phyloP scores from a whole-genome alignment of 2,888 invertebrate species.

The Xanthorhoe designata region DNA sequence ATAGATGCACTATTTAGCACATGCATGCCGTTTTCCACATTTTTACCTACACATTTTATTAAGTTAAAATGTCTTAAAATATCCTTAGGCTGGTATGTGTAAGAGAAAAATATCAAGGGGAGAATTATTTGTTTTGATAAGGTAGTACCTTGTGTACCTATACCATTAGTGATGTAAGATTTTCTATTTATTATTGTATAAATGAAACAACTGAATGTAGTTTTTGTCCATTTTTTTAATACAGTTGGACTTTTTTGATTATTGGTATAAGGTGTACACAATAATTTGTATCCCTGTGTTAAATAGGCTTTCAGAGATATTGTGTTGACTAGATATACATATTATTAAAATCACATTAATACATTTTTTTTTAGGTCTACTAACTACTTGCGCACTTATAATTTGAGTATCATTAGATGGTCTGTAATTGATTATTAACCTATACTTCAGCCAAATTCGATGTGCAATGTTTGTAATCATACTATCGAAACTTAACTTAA shows the following conservation, averaged over 20 bases:
- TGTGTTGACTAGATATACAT: slow-evolving; percentile 17
- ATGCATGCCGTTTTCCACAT: not conserved
- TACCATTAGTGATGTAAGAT: not conserved
- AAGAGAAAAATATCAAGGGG: not conserved
- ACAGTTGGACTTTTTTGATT: slow-evolving; percentile 18
- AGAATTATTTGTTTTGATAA: not conserved
- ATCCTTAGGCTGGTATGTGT: slow-evolving; percentile 14
- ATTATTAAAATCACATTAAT: slow-evolving; percentile 2
- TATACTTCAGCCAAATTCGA: not conserved
- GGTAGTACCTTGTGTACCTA: not conserved
- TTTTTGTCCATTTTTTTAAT: slow-evolving; percentile 22
- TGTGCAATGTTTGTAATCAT: no score
- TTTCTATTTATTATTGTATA: slow-evolving; percentile 9
- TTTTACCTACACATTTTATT: slow-evolving; percentile 7
- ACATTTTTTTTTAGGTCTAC: not conserved
- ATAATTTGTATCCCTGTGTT: slow-evolving; percentile 40
- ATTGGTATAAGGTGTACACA: slow-evolving; percentile 30
- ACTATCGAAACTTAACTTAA: no score
- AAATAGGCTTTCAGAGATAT: slow-evolving; percentile 33
- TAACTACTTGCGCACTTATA: not conserved
- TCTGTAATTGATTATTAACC: no score
- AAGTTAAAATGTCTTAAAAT: slow-evolving; percentile 17
- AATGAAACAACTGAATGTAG: slow-evolving; percentile 14
- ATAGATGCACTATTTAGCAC: not conserved
- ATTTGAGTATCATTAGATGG: not conserved